Evolutionary conservation across 2,113 vertebrate genomes (phyloP), one percentile per base, ranked within the genome.

Genomic region (Corythornis cristatus): DNA sequence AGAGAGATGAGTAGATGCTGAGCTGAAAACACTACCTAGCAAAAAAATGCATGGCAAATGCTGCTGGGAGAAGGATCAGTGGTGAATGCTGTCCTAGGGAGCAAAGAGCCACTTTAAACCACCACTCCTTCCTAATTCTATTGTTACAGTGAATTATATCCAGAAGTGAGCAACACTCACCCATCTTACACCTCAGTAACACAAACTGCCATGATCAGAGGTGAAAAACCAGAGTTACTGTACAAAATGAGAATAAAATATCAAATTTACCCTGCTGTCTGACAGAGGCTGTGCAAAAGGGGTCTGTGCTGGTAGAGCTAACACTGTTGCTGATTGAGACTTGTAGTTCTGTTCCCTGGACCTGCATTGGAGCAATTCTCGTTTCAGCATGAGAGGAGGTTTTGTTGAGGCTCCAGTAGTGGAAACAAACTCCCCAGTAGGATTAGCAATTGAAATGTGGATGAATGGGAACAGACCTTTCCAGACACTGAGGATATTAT

Each of bases 41-140:
- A 50, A 68, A 57, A 45, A 79, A 86, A 56, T 1, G 2, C 11
- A 40, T 25, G 33, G 25, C 66, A 67, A 78, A 46, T 28, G 18
- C 17, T 8, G 9, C 31, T 8, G 0, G 1, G 28, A 83, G 21
- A 9, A 22, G 29, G 43, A 64, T 64, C 9, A 1, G 1, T 1
- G 19, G 15, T 51, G n/a, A 40, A 25, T 13, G 15, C 35, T 83
- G 56, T 73, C 65, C 56, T 53, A 13, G 31, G 45, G 65, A 53
- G 22, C 15, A 19, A 35, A 74, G 65, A 66, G 11, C 4, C 4
- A 7, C 64, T 57, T 73, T 50, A 56, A 73, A 40, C 15, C 22
- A 50, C 51, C 65, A 45, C 12, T 81, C 12, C 5, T 64, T 71
- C 40, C 23, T 62, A 23, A 20, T 46, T 54, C 35, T 37, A 46